Conservation (phyloP, 2,113 vertebrate genomes). For the Thamnophis sirtalis region DNA sequence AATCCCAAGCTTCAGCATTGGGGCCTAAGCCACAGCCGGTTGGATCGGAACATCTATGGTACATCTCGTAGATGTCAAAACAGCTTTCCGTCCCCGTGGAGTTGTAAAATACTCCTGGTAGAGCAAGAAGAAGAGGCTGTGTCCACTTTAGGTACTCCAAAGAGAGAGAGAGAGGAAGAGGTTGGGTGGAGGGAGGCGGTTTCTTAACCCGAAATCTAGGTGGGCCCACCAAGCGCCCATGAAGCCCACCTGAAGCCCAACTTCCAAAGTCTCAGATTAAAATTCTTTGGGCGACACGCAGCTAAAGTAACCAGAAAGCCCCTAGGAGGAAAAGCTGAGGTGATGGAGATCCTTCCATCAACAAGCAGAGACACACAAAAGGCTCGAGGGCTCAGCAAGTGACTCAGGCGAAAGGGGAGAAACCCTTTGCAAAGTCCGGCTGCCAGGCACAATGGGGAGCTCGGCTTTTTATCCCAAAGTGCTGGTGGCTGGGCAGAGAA, state of each 20-base stretch:
- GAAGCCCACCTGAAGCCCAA: background rate
- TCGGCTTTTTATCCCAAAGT: background rate
- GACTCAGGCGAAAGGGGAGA: background rate
- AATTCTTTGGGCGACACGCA: background rate
- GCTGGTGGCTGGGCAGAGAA: background rate
- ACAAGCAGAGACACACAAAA: too few relatives aligned
- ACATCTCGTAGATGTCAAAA: slow-evolving; percentile 78
- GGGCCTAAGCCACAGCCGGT: slow-evolving; percentile 83
- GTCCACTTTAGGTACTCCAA: background rate
- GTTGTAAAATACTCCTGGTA: slow-evolving; percentile 87
- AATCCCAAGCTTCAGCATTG: slow-evolving; percentile 87
- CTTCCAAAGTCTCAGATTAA: background rate
- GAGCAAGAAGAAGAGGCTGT: background rate
- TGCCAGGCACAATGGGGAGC: background rate
- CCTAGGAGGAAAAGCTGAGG: background rate
- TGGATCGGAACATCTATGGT: slow-evolving; percentile 82
- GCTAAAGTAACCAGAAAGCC: too few relatives aligned
- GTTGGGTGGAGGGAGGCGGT: background rate
- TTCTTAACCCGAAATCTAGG: background rate
- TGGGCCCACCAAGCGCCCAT: background rate
- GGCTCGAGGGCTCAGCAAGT: background rate
- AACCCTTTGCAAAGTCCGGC: background rate
- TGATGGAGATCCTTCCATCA: background rate
- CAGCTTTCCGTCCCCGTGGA: slow-evolving; percentile 69
- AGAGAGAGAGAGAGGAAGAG: background rate